Evolutionary conservation across 2,888 invertebrate genomes (phyloP), one percentile per base, ranked within the genome.

Genomic region (Chloroclysta siterata): DNA sequence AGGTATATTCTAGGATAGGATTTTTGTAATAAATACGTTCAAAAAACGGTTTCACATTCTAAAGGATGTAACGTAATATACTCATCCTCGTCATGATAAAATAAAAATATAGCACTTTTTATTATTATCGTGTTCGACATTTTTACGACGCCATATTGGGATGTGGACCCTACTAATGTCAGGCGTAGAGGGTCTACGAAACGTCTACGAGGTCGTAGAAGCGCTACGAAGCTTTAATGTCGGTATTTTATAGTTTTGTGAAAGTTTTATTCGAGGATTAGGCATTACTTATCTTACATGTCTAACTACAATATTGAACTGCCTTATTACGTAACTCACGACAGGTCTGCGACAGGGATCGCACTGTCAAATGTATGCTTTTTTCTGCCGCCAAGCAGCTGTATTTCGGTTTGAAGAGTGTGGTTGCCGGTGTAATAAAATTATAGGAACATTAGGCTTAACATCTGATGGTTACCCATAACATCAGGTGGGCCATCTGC

Each of bases 121-220:
- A 74, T 70, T 72, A 71, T 70, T 73, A 74, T 75, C 68, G 70
- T 59, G 61, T 61, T 44, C 57, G 76, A 72, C 73, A 56, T 70
- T 69, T 72, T 69, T 73, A 72, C 72, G 72, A 72, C 47, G 56
- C 33, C 61, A 51, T 66, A 66, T 71, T 53, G 60, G 50, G 65
- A 60, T 52, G 63, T 63, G 50, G 22, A 65, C 51, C 42, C 60
- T 54, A 53, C 58, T 62, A 66, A 66, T 55, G 65, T 44, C 59
- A 58, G 54, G 50, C 52, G 60, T 65, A 68, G 66, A 60, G 58
- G 53, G 39, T 57, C 64, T 65, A 65, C 61, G 61, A 62, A 50
- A 60, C 29, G 55, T 54, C 66, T 66, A 68, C 66, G 61, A 53
- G 47, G 59, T 55, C 63, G 70, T 64, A 70, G 70, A 63, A 14